Percentiles rank a stretch among this genome's conserved stretches.
Evolutionary conservation across 2,888 invertebrate species (phyloP).

Genomic region (Archips crataeganus): DNA sequence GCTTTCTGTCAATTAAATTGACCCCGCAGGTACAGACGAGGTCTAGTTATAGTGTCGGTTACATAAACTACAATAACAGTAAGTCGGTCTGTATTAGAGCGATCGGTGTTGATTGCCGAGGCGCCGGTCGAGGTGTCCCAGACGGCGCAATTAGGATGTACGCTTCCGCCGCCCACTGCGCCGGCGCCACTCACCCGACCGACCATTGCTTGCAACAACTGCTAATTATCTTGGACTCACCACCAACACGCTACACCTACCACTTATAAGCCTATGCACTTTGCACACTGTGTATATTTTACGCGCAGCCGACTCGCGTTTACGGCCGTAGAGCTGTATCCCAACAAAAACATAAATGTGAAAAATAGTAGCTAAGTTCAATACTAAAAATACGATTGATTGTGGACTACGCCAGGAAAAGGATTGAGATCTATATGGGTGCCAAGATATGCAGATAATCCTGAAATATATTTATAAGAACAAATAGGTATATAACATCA

Average conservation of each 20-base stretch:
- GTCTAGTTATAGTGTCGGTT: slow-evolving; percentile 12
- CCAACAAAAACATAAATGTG: too few species aligned
- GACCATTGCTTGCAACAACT: slow-evolving; percentile 78
- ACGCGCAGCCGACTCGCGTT: neutral
- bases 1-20: neutral
- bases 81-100: slow-evolving; percentile 58
- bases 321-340: neutral
- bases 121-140: slow-evolving; percentile 84
- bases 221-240: slow-evolving; percentile 70
- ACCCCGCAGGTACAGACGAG: neutral
- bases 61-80: slow-evolving; percentile 25
- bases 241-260: slow-evolving; percentile 55
- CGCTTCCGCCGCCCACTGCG: slow-evolving; percentile 83
- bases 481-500: too few species aligned
- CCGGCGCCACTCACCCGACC: slow-evolving; percentile 67
- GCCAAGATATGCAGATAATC: too few species aligned
- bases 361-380: too few species aligned
- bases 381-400: too few species aligned
- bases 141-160: slow-evolving; percentile 83
- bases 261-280: slow-evolving; percentile 31
- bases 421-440: too few species aligned
- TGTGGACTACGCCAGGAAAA: too few species aligned
- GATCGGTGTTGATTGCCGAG: slow-evolving; percentile 81
- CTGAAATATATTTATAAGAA: too few species aligned
- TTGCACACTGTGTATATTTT: neutral